A percentile compares a stretch with the other conserved stretches of the same genome.
phyloP scores from a whole-genome alignment of 2,888 invertebrate genomes.

The Idaea straminata region DNA sequence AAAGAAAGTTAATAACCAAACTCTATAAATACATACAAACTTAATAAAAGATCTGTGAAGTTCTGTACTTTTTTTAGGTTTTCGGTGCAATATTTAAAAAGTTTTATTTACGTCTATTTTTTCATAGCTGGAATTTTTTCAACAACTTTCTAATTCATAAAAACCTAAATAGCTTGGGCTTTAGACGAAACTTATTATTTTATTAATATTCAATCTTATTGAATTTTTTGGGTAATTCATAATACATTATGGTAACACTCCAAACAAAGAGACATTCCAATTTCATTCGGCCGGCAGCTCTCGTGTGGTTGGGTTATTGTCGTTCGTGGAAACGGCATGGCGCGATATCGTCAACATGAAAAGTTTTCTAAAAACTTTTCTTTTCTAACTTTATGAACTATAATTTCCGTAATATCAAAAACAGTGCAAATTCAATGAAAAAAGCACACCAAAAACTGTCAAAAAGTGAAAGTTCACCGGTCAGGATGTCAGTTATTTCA shows the following conservation, averaged over 20 bases:
- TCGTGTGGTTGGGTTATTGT: constrained; percentile 35
- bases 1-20: too few species aligned
- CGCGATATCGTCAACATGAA: constrained; percentile 69
- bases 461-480: constrained; percentile 67
- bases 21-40: too few species aligned
- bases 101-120: too few species aligned
- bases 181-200: too few species aligned
- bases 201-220: not conserved
- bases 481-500: constrained; percentile 79
- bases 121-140: too few species aligned
- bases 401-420: constrained; percentile 36
- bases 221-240: constrained; percentile 13
- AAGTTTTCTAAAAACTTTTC: constrained; percentile 69
- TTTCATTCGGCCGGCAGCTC: constrained; percentile 63
- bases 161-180: too few species aligned
- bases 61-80: too few species aligned
- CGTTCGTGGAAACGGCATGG: constrained; percentile 49
- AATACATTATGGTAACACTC: constrained; percentile 45
- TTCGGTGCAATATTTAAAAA: too few species aligned
- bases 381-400: constrained; percentile 45
- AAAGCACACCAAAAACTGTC: constrained; percentile 42
- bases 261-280: constrained; percentile 35
- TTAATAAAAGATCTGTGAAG: too few species aligned
- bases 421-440: constrained; percentile 30
- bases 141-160: too few species aligned